Evolutionary conservation across 2,797 vertebrate species (phyloP).

Genomic region (Cossypha heuglini): DNA sequence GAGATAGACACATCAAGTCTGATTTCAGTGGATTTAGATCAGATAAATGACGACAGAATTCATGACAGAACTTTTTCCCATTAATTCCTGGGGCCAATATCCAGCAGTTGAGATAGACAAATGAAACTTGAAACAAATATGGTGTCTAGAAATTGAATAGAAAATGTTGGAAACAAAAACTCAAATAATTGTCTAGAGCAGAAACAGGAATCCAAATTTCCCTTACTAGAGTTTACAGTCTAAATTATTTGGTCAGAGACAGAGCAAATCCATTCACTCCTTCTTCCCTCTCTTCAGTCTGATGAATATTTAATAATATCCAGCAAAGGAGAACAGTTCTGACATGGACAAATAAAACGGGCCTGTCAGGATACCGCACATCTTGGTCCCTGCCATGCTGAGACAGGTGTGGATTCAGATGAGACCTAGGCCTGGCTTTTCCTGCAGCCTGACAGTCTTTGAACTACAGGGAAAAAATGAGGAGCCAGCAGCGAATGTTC

Average conservation of each 20-base stretch:
- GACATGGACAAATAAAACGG: background rate
- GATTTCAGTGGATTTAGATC: background rate
- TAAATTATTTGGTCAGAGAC: background rate
- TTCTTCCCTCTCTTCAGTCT: accelerated
- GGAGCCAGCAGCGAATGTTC: background rate
- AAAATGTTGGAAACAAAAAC: background rate
- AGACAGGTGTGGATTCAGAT: background rate
- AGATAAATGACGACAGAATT: background rate
- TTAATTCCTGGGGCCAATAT: background rate
- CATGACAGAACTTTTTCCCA: background rate
- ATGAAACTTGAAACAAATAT: background rate
- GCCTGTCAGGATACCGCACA: background rate
- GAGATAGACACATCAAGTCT: background rate
- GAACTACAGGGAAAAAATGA: background rate
- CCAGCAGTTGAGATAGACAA: background rate
- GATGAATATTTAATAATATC: background rate
- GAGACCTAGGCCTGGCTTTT: background rate
- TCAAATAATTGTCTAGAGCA: background rate
- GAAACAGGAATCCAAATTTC: background rate
- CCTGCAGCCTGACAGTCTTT: background rate
- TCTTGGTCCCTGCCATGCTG: background rate
- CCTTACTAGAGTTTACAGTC: background rate
- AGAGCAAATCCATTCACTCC: background rate
- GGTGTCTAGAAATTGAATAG: background rate
- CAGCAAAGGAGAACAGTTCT: background rate